Percentiles rank a stretch among this genome's conserved stretches.
These are phyloP conservation scores for Stictocephala bisonia DNA, from an alignment of 2,888 invertebrate species.

Conservation along the genomic window DNA sequence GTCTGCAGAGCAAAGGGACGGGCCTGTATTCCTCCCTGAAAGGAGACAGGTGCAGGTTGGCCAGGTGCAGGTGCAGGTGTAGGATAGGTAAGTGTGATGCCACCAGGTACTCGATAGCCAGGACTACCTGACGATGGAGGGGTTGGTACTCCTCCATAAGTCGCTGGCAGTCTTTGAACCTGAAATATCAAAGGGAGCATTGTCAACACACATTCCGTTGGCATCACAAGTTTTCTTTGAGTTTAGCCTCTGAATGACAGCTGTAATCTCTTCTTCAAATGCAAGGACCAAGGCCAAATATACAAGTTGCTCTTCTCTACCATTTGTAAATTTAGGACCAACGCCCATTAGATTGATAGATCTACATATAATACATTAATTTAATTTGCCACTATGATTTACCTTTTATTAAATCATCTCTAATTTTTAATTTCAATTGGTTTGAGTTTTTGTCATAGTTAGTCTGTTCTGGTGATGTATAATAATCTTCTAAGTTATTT, in stretches of 20 bases:
- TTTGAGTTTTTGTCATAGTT: too few species aligned
- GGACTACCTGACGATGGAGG: slow-evolving; percentile 12
- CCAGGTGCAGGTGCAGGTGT: background rate
- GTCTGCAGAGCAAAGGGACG: slow-evolving; percentile 34
- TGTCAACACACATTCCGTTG: background rate
- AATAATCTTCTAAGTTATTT: too few species aligned
- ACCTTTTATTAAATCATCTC: too few species aligned
- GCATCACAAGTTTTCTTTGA: too few species aligned
- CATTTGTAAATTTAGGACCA: too few species aligned
- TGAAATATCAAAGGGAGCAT: background rate
- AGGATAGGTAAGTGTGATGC: slow-evolving; percentile 9
- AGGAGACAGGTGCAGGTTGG: background rate
- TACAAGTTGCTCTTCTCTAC: too few species aligned
- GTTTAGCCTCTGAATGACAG: background rate
- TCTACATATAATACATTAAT: too few species aligned
- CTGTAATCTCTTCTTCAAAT: background rate
- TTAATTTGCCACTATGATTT: too few species aligned
- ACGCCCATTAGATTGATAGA: too few species aligned
- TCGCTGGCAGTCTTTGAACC: slow-evolving; percentile 63
- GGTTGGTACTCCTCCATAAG: slow-evolving; percentile 22
- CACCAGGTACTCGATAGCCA: slow-evolving; percentile 25
- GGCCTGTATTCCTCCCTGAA: slow-evolving; percentile 1
- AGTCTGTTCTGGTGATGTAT: too few species aligned
- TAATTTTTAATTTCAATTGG: too few species aligned
- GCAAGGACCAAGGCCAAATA: too few species aligned